These are phyloP conservation scores for Dromaius novaehollandiae DNA, from an alignment of 2,113 vertebrate genomes.

Conservation along the genomic window DNA sequence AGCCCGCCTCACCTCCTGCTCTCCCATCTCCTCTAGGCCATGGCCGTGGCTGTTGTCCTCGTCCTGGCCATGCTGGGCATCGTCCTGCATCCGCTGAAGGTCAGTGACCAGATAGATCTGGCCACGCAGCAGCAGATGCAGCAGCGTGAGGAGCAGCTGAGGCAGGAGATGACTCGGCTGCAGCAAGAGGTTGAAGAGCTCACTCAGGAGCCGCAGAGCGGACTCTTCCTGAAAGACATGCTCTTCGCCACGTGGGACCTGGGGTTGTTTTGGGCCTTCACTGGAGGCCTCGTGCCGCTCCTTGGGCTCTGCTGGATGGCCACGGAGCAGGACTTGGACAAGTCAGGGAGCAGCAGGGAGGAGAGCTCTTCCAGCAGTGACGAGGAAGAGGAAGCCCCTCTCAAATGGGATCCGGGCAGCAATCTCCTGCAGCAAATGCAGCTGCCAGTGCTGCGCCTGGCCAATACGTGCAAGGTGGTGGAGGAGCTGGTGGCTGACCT, in stretches of 20 bases:
- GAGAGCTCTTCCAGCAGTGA: neutral
- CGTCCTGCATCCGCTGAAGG: rapidly evolving
- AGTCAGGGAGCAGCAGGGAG: neutral
- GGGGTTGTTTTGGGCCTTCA: rapidly evolving
- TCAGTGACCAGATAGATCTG: too few species aligned
- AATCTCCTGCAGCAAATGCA: too few species aligned
- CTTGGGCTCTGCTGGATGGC: neutral
- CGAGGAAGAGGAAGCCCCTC: neutral
- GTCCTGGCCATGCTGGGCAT: neutral
- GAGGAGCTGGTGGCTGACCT: neutral
- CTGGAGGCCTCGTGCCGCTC: neutral
- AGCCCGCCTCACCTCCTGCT: neutral
- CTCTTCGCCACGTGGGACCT: neutral
- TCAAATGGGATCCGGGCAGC: too few species aligned
- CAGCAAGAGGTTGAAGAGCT: neutral
- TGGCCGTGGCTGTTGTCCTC: neutral
- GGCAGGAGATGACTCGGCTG: neutral
- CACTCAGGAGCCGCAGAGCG: neutral
- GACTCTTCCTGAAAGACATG: too few species aligned
- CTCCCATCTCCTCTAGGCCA: neutral
- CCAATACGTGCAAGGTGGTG: neutral
- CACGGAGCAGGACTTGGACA: neutral
- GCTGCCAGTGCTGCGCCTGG: rapidly evolving
- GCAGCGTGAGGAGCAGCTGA: neutral
- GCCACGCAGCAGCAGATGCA: too few species aligned